These are phyloP conservation scores for Sycophila sp. DNA, from an alignment of 1,140 invertebrate species.

Conservation along the genomic window DNA sequence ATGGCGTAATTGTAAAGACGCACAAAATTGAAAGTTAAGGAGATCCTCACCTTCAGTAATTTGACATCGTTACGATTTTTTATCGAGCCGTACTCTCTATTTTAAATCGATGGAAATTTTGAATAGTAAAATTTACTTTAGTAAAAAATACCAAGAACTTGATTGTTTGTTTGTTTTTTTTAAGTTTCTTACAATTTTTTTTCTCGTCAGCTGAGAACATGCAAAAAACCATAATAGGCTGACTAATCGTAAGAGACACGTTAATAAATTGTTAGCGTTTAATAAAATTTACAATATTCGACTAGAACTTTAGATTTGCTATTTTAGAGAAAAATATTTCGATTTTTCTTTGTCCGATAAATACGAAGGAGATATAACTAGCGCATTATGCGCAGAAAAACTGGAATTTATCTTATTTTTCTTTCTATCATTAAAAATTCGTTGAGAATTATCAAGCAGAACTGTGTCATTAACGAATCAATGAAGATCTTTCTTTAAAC, in stretches of 20 bases:
- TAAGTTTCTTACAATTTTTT: neutral
- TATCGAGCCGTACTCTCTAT: no score
- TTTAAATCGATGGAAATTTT: no score
- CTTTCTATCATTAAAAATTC: conserved; percentile 20
- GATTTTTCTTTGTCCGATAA: neutral
- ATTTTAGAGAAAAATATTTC: neutral
- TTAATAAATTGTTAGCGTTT: neutral
- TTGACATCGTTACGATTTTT: neutral
- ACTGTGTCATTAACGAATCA: conserved; percentile 24
- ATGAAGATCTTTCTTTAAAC: conserved; percentile 1
- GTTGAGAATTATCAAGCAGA: conserved; percentile 32
- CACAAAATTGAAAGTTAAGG: conserved; percentile 4
- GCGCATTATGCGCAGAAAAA: conserved; percentile 25
- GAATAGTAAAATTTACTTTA: no score
- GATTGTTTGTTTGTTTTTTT: no score
- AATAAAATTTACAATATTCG: neutral
- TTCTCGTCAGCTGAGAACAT: no score
- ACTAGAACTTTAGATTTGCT: conserved; percentile 14
- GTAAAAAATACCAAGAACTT: no score
- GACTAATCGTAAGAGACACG: no score
- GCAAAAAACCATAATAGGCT: no score
- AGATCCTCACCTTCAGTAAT: neutral
- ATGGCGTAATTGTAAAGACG: conserved; percentile 6
- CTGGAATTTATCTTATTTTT: conserved; percentile 20
- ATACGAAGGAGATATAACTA: conserved; percentile 14